Percentiles rank a stretch among this genome's conserved stretches.
These are phyloP conservation scores for Bombus cullumanus DNA, from an alignment of 1,140 invertebrate genomes.

Conservation along the genomic window DNA sequence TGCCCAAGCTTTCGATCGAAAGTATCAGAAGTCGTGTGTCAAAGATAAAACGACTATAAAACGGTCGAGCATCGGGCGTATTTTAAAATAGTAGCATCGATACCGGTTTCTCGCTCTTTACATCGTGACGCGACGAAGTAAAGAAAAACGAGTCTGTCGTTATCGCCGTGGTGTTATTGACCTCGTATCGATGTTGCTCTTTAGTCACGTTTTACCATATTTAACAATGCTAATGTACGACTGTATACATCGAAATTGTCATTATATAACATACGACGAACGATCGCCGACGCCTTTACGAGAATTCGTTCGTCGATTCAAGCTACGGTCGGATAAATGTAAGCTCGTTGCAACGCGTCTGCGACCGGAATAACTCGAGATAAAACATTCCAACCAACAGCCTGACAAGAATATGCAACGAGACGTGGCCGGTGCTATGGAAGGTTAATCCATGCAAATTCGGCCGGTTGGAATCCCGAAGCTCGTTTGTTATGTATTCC, in stretches of 20 bases:
- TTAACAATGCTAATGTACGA: constrained; percentile 51
- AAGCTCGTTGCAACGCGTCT: constrained; percentile 13
- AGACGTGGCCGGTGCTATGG: background rate
- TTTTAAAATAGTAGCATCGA: constrained; percentile 57
- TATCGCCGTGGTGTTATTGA: constrained; percentile 62
- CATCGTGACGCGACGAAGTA: background rate
- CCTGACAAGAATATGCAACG: background rate
- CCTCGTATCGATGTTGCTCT: constrained; percentile 58
- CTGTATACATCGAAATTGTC: constrained; percentile 45
- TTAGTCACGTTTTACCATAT: constrained; percentile 49
- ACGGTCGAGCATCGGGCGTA: constrained; percentile 11
- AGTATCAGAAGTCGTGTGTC: background rate
- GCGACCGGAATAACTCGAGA: background rate
- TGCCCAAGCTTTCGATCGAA: background rate
- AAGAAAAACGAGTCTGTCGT: constrained; percentile 49
- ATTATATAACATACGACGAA: constrained; percentile 11
- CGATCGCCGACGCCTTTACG: constrained; percentile 44
- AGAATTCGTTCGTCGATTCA: constrained; percentile 22
- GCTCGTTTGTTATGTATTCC: background rate
- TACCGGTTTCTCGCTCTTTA: constrained; percentile 35
- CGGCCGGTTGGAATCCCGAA: background rate
- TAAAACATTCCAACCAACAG: background rate
- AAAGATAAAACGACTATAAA: background rate
- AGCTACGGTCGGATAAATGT: background rate
- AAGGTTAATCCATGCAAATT: constrained; percentile 14